Conservation (phyloP, 2,113 vertebrate genomes). For the Aptenodytes forsteri region DNA sequence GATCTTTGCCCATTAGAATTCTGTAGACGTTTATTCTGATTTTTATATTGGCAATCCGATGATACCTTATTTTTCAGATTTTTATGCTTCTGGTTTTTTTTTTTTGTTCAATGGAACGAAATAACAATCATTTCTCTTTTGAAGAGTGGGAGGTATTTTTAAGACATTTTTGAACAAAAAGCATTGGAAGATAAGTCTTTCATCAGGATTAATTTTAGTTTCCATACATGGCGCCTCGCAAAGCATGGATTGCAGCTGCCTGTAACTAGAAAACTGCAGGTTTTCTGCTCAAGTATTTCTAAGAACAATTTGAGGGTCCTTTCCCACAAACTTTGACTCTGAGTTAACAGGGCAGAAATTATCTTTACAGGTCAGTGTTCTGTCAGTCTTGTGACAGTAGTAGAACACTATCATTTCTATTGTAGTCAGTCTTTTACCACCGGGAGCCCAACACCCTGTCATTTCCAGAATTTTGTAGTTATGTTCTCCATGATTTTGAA, state of each 20-base stretch:
- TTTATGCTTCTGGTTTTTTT: neutral
- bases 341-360: slow-evolving; percentile 5
- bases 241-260: neutral
- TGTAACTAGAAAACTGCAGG: neutral
- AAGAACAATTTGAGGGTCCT: neutral
- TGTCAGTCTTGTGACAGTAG: slow-evolving; percentile 6
- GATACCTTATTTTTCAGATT: neutral
- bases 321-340: neutral
- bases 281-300: neutral
- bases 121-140: neutral
- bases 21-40: neutral
- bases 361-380: neutral
- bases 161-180: neutral
- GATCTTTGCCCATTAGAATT: neutral
- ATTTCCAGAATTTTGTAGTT: neutral
- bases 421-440: neutral
- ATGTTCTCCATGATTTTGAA: neutral
- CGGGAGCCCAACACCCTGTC: fast-evolving
- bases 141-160: neutral
- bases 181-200: neutral
- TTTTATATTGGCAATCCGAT: neutral
- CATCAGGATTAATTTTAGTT: neutral
- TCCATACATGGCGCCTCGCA: neutral
- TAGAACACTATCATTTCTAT: neutral
- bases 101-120: neutral